Percentiles rank a stretch among this genome's conserved stretches.
Evolutionary conservation across 2,888 invertebrate genomes (phyloP).

Genomic region (Malthinus flaveolus): DNA sequence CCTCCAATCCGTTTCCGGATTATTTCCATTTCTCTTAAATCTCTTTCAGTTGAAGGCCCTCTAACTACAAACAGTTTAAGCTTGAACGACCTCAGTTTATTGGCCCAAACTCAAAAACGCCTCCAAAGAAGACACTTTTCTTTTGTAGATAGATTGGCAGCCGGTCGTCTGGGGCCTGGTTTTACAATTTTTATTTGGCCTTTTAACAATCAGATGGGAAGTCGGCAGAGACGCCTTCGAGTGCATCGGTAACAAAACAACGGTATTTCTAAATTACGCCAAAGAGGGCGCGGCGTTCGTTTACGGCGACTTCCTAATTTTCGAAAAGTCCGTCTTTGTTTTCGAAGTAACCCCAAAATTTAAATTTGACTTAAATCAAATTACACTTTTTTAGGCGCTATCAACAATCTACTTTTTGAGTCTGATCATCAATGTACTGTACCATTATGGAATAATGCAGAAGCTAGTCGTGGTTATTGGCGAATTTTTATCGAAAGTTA

Average conservation of each 20-base stretch:
- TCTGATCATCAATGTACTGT: conserved; percentile 85
- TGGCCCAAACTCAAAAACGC: too few species aligned
- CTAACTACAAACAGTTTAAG: too few species aligned
- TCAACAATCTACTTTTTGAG: conserved; percentile 94
- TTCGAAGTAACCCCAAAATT: too few species aligned
- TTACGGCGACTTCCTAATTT: conserved; percentile 72
- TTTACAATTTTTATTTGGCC: conserved; percentile 82
- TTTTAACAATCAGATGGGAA: conserved; percentile 84
- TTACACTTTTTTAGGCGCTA: conserved; percentile 68
- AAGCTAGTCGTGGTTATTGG: conserved; percentile 81
- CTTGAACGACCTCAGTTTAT: too few species aligned
- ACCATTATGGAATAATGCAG: conserved; percentile 88
- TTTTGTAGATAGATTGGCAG: conserved; percentile 72
- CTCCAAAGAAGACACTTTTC: too few species aligned
- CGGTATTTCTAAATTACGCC: conserved; percentile 78
- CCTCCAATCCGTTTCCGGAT: too few species aligned
- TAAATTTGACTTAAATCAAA: conserved; percentile 48
- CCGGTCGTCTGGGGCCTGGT: conserved; percentile 78
- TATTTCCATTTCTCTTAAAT: too few species aligned
- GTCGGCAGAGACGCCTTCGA: conserved; percentile 72
- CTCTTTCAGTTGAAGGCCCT: too few species aligned
- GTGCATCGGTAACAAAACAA: conserved; percentile 66
- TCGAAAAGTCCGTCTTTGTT: conserved; percentile 70
- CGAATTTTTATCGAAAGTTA: conserved; percentile 67
- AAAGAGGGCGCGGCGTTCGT: conserved; percentile 82